Conservation (phyloP, 2,797 vertebrate species). For the Tympanoctomys barrerae region DNA sequence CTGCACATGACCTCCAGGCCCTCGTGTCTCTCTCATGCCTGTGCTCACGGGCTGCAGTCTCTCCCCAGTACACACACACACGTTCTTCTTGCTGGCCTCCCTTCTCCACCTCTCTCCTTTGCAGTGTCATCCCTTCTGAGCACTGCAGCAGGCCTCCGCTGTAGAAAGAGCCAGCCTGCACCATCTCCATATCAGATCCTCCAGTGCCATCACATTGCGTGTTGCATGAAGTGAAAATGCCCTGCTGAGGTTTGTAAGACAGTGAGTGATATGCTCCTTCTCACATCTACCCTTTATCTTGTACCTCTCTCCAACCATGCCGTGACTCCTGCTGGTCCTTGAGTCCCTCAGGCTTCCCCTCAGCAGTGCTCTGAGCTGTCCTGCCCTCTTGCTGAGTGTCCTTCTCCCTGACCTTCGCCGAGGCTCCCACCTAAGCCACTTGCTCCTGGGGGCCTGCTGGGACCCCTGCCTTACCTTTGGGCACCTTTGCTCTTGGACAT, state of each 20-base stretch:
- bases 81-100: background rate
- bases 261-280: accelerated
- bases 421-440: background rate
- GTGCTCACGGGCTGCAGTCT: accelerated
- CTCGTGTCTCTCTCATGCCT: background rate
- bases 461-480: background rate
- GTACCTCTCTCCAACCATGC: too few relatives aligned
- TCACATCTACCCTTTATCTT: background rate
- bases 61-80: too few relatives aligned
- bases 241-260: background rate
- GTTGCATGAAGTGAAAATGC: background rate
- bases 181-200: background rate
- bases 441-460: background rate
- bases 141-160: background rate
- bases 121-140: background rate
- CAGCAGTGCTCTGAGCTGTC: background rate
- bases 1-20: background rate
- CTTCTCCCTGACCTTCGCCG: background rate
- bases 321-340: background rate
- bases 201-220: background rate
- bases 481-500: background rate
- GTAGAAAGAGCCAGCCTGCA: background rate
- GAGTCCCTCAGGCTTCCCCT: background rate
- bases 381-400: background rate
- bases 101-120: background rate